Base-by-base conservation (phyloP, 2,888 invertebrate species). In the Tetrapedia diversipes region DNA sequence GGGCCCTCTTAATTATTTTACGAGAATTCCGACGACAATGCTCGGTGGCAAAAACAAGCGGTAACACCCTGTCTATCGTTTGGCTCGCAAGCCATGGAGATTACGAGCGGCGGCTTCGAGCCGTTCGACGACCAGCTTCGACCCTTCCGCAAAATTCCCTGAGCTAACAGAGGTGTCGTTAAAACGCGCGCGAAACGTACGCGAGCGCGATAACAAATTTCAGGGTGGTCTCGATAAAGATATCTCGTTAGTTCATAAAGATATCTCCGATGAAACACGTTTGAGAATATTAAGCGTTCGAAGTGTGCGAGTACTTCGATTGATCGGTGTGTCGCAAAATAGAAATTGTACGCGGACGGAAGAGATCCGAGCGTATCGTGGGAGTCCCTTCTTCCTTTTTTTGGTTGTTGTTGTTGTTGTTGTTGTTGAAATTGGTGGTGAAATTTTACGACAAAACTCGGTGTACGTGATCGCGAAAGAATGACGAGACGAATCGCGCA, bases 11-110 rank as follows among this genome's bases (percentile, higher is more conserved):
- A 90, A 91, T 91, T 91, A 91, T 91, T 91, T 91, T 90, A 91
- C 88, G 90, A 91, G 90, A 89, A 91, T 90, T 90, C 88, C 90
- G 83, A 89, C 88, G 89, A 91, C 90, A 89, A 90, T 91, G 86
- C 90, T 87, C 87, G 81, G 85, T 81, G 81, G 87, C 89, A 88
- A 89, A 89, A 90, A 90, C 90, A 89, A 87, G 84, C 86, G 82
- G 88, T 88, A 90, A 90, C 89, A 90, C 89, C 86, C 86, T 86
- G 86, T 88, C 87, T 85, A 80, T 83, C 85, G 83, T 81, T 82
- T 79, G 80, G 80, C 83, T 82, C 70, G 83, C 82, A 65, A 71
- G 70, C 79, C 78, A 14, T 59, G 54, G 75, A 80, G 84, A 85
- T 87, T 85, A 86, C 81, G 83, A 76, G 64, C 54, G 54, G 16